Conservation (phyloP, 2,888 invertebrate genomes). For the Petrophora chlorosata region DNA sequence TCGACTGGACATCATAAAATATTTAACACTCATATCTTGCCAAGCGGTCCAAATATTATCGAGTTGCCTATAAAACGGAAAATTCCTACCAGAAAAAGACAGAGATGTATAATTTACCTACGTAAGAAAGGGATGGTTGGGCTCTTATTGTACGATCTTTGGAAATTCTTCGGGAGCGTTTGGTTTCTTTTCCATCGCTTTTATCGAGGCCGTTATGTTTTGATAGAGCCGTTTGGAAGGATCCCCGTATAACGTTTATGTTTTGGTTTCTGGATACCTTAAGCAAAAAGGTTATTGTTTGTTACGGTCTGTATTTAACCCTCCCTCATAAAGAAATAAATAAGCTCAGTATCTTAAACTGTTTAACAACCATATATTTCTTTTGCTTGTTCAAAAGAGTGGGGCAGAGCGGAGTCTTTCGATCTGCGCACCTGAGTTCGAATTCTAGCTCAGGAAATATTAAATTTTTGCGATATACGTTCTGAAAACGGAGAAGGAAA, state of each 20-base stretch:
- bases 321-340: neutral
- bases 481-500: too few relatives aligned
- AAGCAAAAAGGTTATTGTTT: slow-evolving; percentile 50
- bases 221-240: slow-evolving; percentile 79
- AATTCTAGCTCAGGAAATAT: too few relatives aligned
- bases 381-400: too few relatives aligned
- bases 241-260: slow-evolving; percentile 81
- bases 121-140: slow-evolving; percentile 62
- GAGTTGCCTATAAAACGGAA: slow-evolving; percentile 76
- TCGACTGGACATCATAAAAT: slow-evolving; percentile 79
- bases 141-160: slow-evolving; percentile 77
- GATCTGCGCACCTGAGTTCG: too few relatives aligned
- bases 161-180: slow-evolving; percentile 77
- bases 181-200: slow-evolving; percentile 82
- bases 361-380: neutral
- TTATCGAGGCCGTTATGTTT: slow-evolving; percentile 82
- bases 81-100: slow-evolving; percentile 68
- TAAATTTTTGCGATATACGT: too few relatives aligned
- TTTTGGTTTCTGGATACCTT: slow-evolving; percentile 71
- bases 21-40: slow-evolving; percentile 78
- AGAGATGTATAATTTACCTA: slow-evolving; percentile 52
- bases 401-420: too few relatives aligned
- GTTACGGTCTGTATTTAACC: slow-evolving; percentile 49
- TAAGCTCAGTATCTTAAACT: neutral
- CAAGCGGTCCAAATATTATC: slow-evolving; percentile 79